Evolutionary conservation across 2,888 invertebrate genomes (phyloP).

Genomic region (Euclidia mi): DNA sequence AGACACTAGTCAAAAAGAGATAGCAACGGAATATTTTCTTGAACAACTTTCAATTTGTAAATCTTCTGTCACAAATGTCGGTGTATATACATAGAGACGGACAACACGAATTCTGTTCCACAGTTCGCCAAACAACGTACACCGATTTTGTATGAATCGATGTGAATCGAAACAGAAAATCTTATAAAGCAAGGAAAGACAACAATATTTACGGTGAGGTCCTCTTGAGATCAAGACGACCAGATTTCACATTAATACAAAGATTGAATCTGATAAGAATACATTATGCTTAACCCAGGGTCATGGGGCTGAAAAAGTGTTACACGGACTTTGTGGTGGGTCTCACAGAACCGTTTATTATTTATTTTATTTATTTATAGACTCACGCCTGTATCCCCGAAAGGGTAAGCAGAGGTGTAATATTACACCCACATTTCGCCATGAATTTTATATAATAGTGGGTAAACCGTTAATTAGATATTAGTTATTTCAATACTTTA

Average conservation of each 20-base stretch:
- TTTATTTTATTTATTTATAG: no score
- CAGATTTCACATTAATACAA: slow-evolving; percentile 1
- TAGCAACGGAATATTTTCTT: not conserved
- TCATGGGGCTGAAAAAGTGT: no score
- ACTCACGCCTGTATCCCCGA: no score
- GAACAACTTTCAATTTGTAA: not conserved
- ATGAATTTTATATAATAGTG: no score
- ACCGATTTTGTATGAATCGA: slow-evolving; percentile 13
- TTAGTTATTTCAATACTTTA: no score
- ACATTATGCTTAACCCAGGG: no score
- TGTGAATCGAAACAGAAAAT: slow-evolving; percentile 22
- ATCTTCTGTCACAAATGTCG: not conserved
- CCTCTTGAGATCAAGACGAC: not conserved
- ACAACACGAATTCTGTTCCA: slow-evolving; percentile 7
- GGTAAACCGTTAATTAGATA: no score
- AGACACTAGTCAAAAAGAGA: not conserved
- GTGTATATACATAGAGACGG: not conserved
- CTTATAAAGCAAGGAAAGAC: slow-evolving; percentile 9
- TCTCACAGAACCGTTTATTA: no score
- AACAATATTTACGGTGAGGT: slow-evolving; percentile 6
- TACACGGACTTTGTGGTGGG: no score
- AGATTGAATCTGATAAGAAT: not conserved
- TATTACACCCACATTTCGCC: no score
- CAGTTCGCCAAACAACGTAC: slow-evolving; percentile 8
- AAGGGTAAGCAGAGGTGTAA: no score